Base-by-base conservation (phyloP, 2,888 invertebrate species). In the Drosophila helvetica region DNA sequence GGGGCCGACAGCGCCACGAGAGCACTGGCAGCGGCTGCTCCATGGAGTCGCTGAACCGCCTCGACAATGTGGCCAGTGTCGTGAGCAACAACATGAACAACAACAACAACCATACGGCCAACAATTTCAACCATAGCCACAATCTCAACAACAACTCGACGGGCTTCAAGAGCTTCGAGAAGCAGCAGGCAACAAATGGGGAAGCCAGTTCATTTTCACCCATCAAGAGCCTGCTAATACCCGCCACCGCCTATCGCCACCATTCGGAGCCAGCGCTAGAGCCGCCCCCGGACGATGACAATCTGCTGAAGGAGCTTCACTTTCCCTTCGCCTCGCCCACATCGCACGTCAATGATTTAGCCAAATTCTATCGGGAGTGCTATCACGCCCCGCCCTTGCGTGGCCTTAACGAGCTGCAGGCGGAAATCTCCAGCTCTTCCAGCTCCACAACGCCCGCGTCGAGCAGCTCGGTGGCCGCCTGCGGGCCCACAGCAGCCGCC, bases 311-410 rank as follows among this genome's bases (percentile, higher is more conserved):
- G 77, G 92, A 92, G 77, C 78, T 92, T 59, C 90, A 91, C 58
- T 92, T 92, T 67, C 92, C 93, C n/a, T 93, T 93, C 68, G 93
- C 92, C 51, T 91, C 90, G 48, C 90, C 90, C 64, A 90, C 89
- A 19, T 91, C 92, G 47, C 92, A 92, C 58, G 91, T 92, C 45
- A 91, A 91, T 48, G 92, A 93, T 73, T 83, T 93, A 76, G 92
- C 92, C 3, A 92, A 90, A 68, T 93, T 93, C 77, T 92, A 92
- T 79, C 86, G 92, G 22, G 92, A 92, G 58, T 92, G 92, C 72
- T 92, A 91, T 70, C 86, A 92, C 74, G 92, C 93, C 4, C 92
- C 92, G 0, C 91, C 91, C 3, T 56, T 91, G 33, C 88, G 80
- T 17, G 88, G 90, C 3, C 78, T 90, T 2, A 77, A 78, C 15